A percentile compares a stretch with the other conserved stretches of the same genome.
Evolutionary conservation across 2,888 invertebrate genomes (phyloP).

Genomic region (Buathra laborator): DNA sequence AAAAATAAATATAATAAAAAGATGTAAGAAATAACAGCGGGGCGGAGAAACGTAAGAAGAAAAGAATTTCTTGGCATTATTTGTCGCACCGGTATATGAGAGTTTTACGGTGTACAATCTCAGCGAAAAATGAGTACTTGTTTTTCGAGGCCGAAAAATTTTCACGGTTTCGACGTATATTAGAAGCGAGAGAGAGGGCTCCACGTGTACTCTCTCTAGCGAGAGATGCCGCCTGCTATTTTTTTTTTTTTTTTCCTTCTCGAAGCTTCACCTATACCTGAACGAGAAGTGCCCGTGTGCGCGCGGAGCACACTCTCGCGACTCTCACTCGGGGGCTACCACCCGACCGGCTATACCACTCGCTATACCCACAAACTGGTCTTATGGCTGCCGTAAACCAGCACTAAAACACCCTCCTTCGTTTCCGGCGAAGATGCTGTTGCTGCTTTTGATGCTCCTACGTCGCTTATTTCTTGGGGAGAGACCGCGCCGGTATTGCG

Average conservation of each 20-base stretch:
- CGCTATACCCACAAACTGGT: conserved; percentile 68
- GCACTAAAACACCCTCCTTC: conserved; percentile 66
- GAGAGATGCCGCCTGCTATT: conserved; percentile 47
- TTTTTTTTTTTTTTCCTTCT: background rate
- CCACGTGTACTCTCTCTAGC: conserved; percentile 18
- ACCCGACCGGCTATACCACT: conserved; percentile 48
- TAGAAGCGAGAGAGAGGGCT: conserved; percentile 24
- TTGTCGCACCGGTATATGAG: background rate
- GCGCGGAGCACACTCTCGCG: conserved; percentile 4
- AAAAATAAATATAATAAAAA: conserved; percentile 7
- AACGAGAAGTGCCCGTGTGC: conserved; percentile 15
- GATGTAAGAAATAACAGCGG: conserved; percentile 7
- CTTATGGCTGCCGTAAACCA: conserved; percentile 67
- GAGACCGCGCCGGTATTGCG: conserved; percentile 47
- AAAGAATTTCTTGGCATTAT: background rate
- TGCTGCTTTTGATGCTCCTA: conserved; percentile 38
- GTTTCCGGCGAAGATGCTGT: conserved; percentile 61
- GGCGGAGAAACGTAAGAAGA: background rate
- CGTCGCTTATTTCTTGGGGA: conserved; percentile 34
- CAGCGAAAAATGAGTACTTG: conserved; percentile 27
- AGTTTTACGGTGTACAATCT: background rate
- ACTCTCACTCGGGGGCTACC: conserved; percentile 25
- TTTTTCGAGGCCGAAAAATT: conserved; percentile 55
- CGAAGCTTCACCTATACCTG: conserved; percentile 30
- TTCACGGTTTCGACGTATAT: conserved; percentile 60